Conservation (phyloP, 2,888 invertebrate genomes). For the Gymnosoma rotundatum region DNA sequence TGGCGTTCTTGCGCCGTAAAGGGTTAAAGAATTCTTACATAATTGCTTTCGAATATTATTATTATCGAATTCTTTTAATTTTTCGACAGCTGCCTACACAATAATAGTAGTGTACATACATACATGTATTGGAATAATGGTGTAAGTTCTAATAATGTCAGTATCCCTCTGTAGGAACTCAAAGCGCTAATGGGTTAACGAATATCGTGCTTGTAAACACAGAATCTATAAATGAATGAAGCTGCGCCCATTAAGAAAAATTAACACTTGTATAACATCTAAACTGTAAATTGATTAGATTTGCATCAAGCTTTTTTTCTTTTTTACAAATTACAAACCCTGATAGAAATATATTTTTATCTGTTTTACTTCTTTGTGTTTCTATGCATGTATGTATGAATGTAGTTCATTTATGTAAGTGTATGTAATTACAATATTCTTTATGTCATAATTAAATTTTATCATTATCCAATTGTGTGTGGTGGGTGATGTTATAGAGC, state of each 20-base stretch:
- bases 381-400: conserved; percentile 5
- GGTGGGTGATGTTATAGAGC: conserved; percentile 18
- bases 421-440: conserved; percentile 53
- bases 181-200: no score
- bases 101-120: no score
- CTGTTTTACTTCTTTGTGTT: conserved; percentile 12
- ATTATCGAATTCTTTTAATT: no score
- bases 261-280: neutral
- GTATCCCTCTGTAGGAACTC: no score
- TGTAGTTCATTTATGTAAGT: no score
- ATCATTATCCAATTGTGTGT: conserved; percentile 64
- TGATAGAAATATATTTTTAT: neutral
- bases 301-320: conserved; percentile 2
- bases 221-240: neutral
- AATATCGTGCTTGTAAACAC: no score
- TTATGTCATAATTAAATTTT: conserved; percentile 62
- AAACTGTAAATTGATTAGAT: conserved; percentile 28
- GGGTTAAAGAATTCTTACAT: no score
- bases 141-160: no score
- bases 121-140: no score
- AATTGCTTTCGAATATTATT: no score
- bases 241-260: neutral
- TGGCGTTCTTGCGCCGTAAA: no score
- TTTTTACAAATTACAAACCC: neutral
- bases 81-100: no score